Percentiles rank a stretch among this genome's conserved stretches.
Evolutionary conservation across 2,797 vertebrate species (phyloP).

Genomic region (Hyperoplus immaculatus): DNA sequence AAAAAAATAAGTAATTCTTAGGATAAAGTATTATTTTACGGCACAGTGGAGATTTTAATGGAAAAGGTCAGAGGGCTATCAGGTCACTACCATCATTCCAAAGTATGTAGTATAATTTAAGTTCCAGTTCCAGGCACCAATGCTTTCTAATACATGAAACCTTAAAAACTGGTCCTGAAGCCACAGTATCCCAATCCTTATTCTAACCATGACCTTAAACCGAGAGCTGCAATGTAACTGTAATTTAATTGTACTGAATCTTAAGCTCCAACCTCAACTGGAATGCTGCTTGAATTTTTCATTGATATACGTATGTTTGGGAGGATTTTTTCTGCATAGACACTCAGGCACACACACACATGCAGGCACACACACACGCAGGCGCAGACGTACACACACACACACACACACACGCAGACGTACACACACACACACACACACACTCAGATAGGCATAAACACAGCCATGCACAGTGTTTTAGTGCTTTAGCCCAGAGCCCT

Average conservation of each 20-base stretch:
- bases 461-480: conserved; percentile 56
- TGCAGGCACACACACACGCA: not conserved
- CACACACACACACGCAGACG: not conserved
- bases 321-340: not conserved
- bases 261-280: not conserved
- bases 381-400: conserved; percentile 1
- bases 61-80: not conserved
- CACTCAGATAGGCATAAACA: conserved; percentile 38
- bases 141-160: not conserved
- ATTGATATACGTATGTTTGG: conserved; percentile 1
- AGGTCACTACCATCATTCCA: not conserved
- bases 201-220: not conserved
- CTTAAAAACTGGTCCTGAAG: not conserved
- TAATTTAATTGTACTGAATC: not conserved
- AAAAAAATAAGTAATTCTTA: not conserved
- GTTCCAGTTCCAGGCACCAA: not conserved
- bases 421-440: not conserved
- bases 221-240: not conserved
- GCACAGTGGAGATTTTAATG: not conserved
- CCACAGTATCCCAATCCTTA: not conserved
- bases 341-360: conserved; percentile 9
- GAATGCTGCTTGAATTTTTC: not conserved
- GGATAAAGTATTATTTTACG: not conserved
- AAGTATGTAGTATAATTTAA: not conserved
- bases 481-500: conserved; percentile 51